phyloP scores from a whole-genome alignment of 2,797 vertebrate genomes.

The Nothura maculosa region DNA sequence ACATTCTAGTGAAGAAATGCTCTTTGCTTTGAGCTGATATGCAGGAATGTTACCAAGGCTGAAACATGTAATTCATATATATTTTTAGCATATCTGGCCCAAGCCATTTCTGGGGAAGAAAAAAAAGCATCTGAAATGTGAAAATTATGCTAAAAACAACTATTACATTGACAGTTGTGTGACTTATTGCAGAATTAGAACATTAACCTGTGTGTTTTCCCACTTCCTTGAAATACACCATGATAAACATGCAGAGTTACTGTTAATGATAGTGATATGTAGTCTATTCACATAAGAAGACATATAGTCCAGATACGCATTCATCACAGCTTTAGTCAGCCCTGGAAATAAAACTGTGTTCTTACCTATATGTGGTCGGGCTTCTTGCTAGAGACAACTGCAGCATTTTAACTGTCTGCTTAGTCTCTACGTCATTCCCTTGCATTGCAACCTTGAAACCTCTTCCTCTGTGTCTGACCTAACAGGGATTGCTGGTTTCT shows the following conservation, averaged over 20 bases:
- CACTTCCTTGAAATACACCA: slow-evolving; percentile 17
- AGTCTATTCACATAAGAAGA: slow-evolving; percentile 21
- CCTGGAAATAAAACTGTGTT: slow-evolving; percentile 43
- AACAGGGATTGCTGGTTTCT: neutral
- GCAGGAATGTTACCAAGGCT: slow-evolving; percentile 28
- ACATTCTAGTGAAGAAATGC: slow-evolving; percentile 38
- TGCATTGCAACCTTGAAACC: neutral
- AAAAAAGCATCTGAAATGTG: neutral
- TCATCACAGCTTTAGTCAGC: slow-evolving; percentile 41
- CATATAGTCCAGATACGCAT: slow-evolving; percentile 49
- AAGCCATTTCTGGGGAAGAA: neutral
- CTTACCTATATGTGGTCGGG: neutral
- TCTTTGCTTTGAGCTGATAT: slow-evolving; percentile 52
- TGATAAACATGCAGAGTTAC: slow-evolving; percentile 41
- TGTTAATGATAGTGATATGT: slow-evolving; percentile 56
- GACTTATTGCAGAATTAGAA: slow-evolving; percentile 39
- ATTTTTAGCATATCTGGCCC: slow-evolving; percentile 41
- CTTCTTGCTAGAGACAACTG: slow-evolving; percentile 40
- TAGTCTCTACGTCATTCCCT: slow-evolving; percentile 24
- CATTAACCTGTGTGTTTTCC: slow-evolving; percentile 10
- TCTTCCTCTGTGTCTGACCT: neutral
- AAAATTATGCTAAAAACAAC: slow-evolving; percentile 45
- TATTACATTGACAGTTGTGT: neutral
- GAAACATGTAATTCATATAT: slow-evolving; percentile 23
- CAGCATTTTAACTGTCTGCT: slow-evolving; percentile 62